These are phyloP conservation scores for Sebastiscus albofasciatus DNA, from an alignment of 2,797 vertebrate species.

Conservation along the genomic window DNA sequence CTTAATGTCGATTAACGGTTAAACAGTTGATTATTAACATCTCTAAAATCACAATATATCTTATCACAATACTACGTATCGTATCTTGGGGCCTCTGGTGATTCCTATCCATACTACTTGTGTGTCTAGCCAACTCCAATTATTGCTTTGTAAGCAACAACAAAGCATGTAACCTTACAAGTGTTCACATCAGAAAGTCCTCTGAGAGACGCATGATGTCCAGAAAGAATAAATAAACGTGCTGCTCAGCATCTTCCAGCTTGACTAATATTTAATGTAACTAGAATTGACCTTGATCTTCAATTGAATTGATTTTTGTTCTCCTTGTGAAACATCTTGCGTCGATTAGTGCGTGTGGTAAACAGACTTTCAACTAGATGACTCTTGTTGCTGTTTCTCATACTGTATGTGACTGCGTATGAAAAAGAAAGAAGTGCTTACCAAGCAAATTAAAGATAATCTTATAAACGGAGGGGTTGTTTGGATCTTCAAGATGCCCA, in stretches of 20 bases:
- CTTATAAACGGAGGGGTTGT: slow-evolving; percentile 35
- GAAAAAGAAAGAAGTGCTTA: slow-evolving; percentile 9
- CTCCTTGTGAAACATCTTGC: not conserved
- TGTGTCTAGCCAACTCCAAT: not conserved
- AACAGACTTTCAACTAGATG: slow-evolving; percentile 47
- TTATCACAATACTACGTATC: fast-evolving
- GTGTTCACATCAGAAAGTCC: slow-evolving; percentile 16
- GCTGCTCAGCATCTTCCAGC: slow-evolving; percentile 5
- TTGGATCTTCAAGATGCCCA: slow-evolving; percentile 38
- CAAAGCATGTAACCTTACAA: slow-evolving; percentile 10
- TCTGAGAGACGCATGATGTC: slow-evolving; percentile 14
- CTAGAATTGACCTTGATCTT: slow-evolving; percentile 31
- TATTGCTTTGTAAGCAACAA: slow-evolving; percentile 25
- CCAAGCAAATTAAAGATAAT: slow-evolving; percentile 36
- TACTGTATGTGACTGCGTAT: not conserved
- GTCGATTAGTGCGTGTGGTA: slow-evolving; percentile 30
- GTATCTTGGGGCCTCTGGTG: no score
- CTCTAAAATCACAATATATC: no score
- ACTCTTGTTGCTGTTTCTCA: slow-evolving; percentile 11
- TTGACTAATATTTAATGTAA: slow-evolving; percentile 25
- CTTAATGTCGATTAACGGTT: fast-evolving
- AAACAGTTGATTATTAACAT: no score
- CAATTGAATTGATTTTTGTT: not conserved
- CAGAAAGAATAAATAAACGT: slow-evolving; percentile 13
- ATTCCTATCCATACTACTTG: not conserved